A percentile compares a stretch with the other conserved stretches of the same genome.
Evolutionary conservation across 2,797 vertebrate genomes (phyloP).

Genomic region (Menidia menidia): DNA sequence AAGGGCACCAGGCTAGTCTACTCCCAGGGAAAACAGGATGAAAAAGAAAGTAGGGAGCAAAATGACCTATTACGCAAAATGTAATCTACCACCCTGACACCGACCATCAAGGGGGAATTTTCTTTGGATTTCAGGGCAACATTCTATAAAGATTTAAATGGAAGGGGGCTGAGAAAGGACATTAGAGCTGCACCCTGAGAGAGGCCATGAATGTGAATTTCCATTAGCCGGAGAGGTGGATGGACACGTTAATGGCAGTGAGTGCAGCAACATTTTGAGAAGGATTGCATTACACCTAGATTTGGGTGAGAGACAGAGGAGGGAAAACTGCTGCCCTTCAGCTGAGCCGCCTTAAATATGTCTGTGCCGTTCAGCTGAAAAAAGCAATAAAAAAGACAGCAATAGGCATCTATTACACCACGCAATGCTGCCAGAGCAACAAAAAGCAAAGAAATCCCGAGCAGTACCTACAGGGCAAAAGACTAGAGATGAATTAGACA

Average conservation of each 20-base stretch:
- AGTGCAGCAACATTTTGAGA: slow-evolving; percentile 32
- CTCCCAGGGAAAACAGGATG: slow-evolving; percentile 44
- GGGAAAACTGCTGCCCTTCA: slow-evolving; percentile 36
- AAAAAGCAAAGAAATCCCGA: slow-evolving; percentile 14
- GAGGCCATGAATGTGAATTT: slow-evolving; percentile 60
- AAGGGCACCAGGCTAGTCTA: slow-evolving; percentile 33
- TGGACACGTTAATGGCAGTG: slow-evolving; percentile 44
- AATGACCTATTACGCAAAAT: slow-evolving; percentile 59
- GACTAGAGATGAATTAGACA: background rate
- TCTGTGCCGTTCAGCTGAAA: slow-evolving; percentile 33
- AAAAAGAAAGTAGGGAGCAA: slow-evolving; percentile 37
- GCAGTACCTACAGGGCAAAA: slow-evolving; percentile 8
- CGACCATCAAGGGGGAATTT: slow-evolving; percentile 31
- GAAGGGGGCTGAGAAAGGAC: slow-evolving; percentile 28
- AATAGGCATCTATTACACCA: slow-evolving; percentile 26
- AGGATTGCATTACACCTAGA: slow-evolving; percentile 22
- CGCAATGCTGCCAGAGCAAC: slow-evolving; percentile 12
- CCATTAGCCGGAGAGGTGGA: slow-evolving; percentile 57
- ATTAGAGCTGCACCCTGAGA: slow-evolving; percentile 47
- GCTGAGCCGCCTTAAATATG: slow-evolving; percentile 32
- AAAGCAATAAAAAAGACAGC: slow-evolving; percentile 30
- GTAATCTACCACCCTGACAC: slow-evolving; percentile 37
- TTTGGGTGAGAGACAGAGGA: slow-evolving; percentile 33
- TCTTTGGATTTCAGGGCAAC: slow-evolving; percentile 44
- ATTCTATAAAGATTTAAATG: slow-evolving; percentile 60